Evolutionary conservation across 2,113 vertebrate genomes (phyloP).

Genomic region (Mastomys natalensis): DNA sequence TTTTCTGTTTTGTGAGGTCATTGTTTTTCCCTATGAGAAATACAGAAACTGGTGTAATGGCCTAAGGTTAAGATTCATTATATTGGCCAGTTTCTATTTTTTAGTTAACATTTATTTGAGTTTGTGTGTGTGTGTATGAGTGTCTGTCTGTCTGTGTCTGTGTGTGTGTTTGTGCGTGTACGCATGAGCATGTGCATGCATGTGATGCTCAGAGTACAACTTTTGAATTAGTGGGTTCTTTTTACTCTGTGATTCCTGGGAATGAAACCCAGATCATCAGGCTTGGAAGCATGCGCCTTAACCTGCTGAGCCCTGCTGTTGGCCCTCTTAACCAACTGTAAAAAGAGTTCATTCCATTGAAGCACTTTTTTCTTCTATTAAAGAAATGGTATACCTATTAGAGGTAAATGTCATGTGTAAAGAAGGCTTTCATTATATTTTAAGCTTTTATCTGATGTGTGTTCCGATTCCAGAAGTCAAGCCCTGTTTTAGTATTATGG

Average conservation of each 20-base stretch:
- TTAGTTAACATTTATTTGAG: not conserved
- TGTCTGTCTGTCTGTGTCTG: not conserved
- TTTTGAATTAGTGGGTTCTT: not conserved
- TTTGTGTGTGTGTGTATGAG: not conserved
- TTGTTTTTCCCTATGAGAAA: constrained; percentile 62
- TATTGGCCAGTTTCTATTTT: constrained; percentile 30
- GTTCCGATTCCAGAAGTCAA: constrained; percentile 78
- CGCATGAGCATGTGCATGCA: not conserved
- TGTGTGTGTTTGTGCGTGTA: not conserved
- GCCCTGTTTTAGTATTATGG: constrained; percentile 53
- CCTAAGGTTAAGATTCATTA: constrained; percentile 47
- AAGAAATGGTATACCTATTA: constrained; percentile 65
- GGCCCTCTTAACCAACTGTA: constrained; percentile 35
- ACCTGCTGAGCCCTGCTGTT: no score
- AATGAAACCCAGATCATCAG: not conserved
- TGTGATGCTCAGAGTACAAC: not conserved
- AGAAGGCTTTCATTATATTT: constrained; percentile 79
- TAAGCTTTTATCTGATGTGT: constrained; percentile 78
- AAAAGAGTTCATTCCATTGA: constrained; percentile 62
- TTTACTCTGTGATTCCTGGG: not conserved
- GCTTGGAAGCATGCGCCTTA: not conserved
- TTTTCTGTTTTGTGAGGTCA: constrained; percentile 65
- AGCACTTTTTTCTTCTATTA: constrained; percentile 67
- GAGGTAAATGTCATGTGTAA: constrained; percentile 76
- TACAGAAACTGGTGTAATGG: constrained; percentile 20